A percentile compares a stretch with the other conserved stretches of the same genome.
Evolutionary conservation across 2,888 invertebrate genomes (phyloP).

Genomic region (Pegoplata infirma): DNA sequence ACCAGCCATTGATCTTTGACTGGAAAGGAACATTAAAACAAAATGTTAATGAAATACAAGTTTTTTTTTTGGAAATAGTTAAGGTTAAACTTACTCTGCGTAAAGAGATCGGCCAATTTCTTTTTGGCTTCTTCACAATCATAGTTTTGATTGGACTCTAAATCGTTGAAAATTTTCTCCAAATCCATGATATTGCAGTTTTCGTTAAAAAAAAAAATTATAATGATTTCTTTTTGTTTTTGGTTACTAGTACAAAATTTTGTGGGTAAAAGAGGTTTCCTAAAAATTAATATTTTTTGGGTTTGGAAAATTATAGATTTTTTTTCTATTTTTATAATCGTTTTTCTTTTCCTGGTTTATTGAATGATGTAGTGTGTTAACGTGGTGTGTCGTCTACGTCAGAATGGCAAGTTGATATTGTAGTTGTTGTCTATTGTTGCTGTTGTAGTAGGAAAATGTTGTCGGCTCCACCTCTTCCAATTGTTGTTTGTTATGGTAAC

Average conservation of each 20-base stretch:
- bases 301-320: not conserved
- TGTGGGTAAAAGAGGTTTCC: not conserved
- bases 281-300: not conserved
- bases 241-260: not conserved
- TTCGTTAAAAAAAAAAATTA: too few species aligned
- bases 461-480: constrained; percentile 22
- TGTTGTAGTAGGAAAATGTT: constrained; percentile 10
- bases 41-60: not conserved
- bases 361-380: not conserved
- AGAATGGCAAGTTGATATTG: constrained; percentile 29
- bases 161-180: constrained; percentile 82
- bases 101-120: constrained; percentile 85
- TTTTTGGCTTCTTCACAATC: constrained; percentile 84
- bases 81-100: constrained; percentile 80
- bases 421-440: constrained; percentile 13
- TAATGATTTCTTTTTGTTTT: not conserved
- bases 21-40: constrained; percentile 68
- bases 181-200: too few species aligned
- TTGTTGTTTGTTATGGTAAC: constrained; percentile 58
- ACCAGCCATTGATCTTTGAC: constrained; percentile 91
- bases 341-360: constrained; percentile 13
- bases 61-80: not conserved
- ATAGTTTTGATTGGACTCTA: constrained; percentile 84
- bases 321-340: not conserved
- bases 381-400: constrained; percentile 40